Evolutionary conservation across 1,140 invertebrate genomes (phyloP), one percentile per base, ranked within the genome.

Genomic region (Drosophila kohkoa): DNA sequence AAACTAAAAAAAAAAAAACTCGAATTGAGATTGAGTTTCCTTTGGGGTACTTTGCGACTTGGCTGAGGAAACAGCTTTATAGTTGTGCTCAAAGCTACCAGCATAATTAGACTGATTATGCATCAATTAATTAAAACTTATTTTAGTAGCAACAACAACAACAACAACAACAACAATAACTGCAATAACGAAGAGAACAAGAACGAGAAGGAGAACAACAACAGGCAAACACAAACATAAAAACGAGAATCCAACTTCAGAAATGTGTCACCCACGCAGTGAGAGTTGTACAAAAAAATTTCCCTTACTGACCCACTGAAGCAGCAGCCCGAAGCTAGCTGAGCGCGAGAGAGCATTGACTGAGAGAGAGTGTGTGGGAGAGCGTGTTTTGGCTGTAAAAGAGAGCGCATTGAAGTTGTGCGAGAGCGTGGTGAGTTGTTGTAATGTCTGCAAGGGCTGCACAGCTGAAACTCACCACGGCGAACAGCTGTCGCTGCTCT

Each of bases 111-210:
- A 76, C 59, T 77, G 77, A 83, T 83, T 88, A 77, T 82, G 55
- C 74, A 30, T 75, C 80, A 88, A 87, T 83, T 86, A 86, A 86
- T 86, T 87, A 87, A 82, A 87, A 81, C 64, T 86, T 86, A 72
- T 79, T 86, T 85, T 86, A 74, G 65, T 70, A 57, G 59, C 49
- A 49, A 75, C 43, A 69, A 30, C 57, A 49, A 66, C 7, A 38
- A 10, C 35, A 38, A 32, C 7, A 32, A 32, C 2, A 20, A 20
- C 49, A 48, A 75, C 43, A 68, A 30, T 43, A 49, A 52, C 1
- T 10, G 35, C 35, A 38, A 32, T 32, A 32, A 7, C 30, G 30
- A 5, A 32, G 30, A 5, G 35, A 38, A 38, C 35, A 10, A 38
- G 32, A 83, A 60, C 10, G 10, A 38, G 10, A 10, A 11, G 35